Percentiles rank a stretch among this genome's conserved stretches.
Conservation (phyloP, 2,113 vertebrate species). For the Pionites leucogaster region DNA sequence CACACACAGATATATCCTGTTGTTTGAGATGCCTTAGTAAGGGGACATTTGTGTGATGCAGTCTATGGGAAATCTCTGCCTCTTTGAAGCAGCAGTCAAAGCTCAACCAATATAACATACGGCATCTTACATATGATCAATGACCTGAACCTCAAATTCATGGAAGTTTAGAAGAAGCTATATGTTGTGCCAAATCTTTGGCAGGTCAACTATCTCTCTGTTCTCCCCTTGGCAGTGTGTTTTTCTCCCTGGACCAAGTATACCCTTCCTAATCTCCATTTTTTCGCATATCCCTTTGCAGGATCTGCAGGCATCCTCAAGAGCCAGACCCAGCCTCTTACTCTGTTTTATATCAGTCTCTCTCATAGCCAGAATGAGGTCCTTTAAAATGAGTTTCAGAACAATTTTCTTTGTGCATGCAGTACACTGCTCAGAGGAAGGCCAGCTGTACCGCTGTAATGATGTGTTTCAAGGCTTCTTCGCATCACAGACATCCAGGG, state of each 20-base stretch:
- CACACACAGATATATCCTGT: background rate
- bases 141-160: background rate
- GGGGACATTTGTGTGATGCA: accelerated
- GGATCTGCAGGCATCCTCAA: background rate
- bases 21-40: background rate
- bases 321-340: background rate
- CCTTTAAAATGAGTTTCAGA: background rate
- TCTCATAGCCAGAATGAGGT: background rate
- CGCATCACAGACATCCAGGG: background rate
- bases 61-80: background rate
- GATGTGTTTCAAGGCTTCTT: background rate
- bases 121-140: background rate
- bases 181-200: background rate
- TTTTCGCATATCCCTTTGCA: background rate
- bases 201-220: background rate
- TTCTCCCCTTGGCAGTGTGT: background rate
- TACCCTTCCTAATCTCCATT: background rate
- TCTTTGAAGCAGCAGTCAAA: background rate
- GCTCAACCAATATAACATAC: background rate
- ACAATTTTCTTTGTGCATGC: background rate
- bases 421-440: background rate
- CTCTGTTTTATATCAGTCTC: background rate
- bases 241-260: background rate
- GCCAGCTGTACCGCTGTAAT: background rate
- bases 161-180: background rate